Evolutionary conservation across 2,888 invertebrate species (phyloP).

Genomic region (Scaptomyza tumidula): DNA sequence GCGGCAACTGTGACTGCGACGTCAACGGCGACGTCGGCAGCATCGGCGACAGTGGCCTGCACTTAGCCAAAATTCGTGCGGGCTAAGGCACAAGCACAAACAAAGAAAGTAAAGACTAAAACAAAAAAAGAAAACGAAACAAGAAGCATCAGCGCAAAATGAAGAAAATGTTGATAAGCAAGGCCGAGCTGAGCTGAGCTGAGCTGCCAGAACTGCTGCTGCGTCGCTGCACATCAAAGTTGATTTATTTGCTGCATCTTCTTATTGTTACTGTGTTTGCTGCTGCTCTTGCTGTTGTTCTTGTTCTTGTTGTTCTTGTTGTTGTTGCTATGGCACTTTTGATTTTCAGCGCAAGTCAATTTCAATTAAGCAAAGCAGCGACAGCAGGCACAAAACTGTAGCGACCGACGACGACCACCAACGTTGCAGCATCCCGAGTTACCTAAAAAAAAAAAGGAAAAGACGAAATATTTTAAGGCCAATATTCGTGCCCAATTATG

Average conservation of each 20-base stretch:
- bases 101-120: constrained; percentile 68
- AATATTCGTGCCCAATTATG: constrained; percentile 51
- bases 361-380: constrained; percentile 65
- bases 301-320: constrained; percentile 52
- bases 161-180: constrained; percentile 70
- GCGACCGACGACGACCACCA: constrained; percentile 46
- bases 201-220: constrained; percentile 17
- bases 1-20: constrained; percentile 51
- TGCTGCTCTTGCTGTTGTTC: constrained; percentile 36
- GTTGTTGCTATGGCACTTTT: constrained; percentile 66
- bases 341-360: constrained; percentile 71
- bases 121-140: constrained; percentile 68
- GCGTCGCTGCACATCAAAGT: constrained; percentile 75
- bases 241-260: constrained; percentile 69
- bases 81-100: constrained; percentile 53
- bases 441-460: constrained; percentile 6
- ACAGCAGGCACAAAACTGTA: not conserved
- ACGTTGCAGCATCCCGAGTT: constrained; percentile 34
- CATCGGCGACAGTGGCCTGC: constrained; percentile 40
- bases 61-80: constrained; percentile 68
- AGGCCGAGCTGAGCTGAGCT: constrained; percentile 59
- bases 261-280: constrained; percentile 31
- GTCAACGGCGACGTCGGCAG: constrained; percentile 41
- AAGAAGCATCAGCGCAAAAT: constrained; percentile 44
- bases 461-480: constrained; percentile 23